Evolutionary conservation across 1,140 invertebrate genomes (phyloP).

Genomic region (Cotesia vestalis): DNA sequence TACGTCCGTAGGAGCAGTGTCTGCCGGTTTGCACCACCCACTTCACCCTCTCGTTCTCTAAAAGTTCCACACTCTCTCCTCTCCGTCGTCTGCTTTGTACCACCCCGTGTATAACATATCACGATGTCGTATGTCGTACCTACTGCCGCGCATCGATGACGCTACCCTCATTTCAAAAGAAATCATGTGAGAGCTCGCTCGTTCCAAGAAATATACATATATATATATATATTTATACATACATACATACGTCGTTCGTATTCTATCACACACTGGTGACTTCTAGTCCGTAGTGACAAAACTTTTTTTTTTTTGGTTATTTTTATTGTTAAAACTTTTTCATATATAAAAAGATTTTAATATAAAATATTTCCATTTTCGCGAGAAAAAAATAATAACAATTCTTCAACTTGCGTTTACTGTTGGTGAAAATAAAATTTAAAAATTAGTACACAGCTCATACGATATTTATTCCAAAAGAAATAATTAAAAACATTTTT

Average conservation of each 20-base stretch:
- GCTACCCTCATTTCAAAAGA: slow-evolving; percentile 28
- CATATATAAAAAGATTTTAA: slow-evolving; percentile 1
- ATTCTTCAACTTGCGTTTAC: no score
- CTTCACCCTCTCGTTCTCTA: slow-evolving; percentile 17
- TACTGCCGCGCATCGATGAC: slow-evolving; percentile 37
- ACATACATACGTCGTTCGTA: no score
- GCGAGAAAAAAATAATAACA: no score
- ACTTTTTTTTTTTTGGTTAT: no score
- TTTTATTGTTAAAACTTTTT: slow-evolving; percentile 7
- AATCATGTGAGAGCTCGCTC: slow-evolving; percentile 24
- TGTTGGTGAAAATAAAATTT: no score
- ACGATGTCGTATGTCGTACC: not conserved
- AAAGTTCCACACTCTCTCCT: slow-evolving; percentile 10
- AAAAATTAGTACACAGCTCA: no score
- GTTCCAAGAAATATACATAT: not conserved
- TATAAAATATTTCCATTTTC: no score
- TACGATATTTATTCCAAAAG: no score
- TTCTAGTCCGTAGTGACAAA: no score
- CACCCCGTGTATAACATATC: slow-evolving; percentile 2
- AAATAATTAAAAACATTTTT: no score
- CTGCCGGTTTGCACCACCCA: slow-evolving; percentile 18
- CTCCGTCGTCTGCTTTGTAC: not conserved
- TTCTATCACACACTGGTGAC: no score
- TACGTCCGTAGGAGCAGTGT: not conserved
- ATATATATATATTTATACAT: no score